Evolutionary conservation across 2,113 vertebrate genomes (phyloP).

Genomic region (Phrynocephalus versicolor): DNA sequence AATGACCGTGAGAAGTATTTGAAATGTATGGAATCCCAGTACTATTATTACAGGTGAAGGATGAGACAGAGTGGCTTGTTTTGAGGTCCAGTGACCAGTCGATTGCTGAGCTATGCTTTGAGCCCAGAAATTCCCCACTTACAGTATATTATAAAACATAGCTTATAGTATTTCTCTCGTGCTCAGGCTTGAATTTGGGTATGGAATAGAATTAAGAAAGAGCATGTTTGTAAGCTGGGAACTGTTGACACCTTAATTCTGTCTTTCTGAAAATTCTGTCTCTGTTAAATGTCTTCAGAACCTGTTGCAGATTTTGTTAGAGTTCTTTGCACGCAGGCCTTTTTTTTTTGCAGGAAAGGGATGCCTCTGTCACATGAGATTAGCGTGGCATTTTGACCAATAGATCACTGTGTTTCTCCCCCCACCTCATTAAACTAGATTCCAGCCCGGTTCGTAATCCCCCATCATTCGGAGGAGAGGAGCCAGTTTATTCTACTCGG

Average conservation of each 20-base stretch:
- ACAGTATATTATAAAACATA: too few relatives aligned
- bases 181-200: background rate
- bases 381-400: background rate
- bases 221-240: background rate
- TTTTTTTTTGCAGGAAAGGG: background rate
- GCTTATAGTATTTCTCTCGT: too few relatives aligned
- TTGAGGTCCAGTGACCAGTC: background rate
- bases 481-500: conserved; percentile 85
- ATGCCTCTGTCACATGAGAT: background rate
- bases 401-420: conserved; percentile 12
- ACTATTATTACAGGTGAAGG: background rate
- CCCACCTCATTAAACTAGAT: conserved; percentile 64
- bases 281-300: background rate
- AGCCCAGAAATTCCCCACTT: background rate
- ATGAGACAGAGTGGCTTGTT: background rate
- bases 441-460: conserved; percentile 83
- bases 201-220: background rate
- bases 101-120: background rate
- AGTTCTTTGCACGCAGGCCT: too few relatives aligned
- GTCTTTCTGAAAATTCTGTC: background rate
- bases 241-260: background rate
- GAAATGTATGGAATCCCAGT: background rate
- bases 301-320: too few relatives aligned
- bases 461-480: conserved; percentile 79
- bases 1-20: background rate